A percentile compares a stretch with the other conserved stretches of the same genome.
These are phyloP conservation scores for Plumapathes pennacea DNA, from an alignment of 92 coral and sea anemone genomes.

Conservation along the genomic window DNA sequence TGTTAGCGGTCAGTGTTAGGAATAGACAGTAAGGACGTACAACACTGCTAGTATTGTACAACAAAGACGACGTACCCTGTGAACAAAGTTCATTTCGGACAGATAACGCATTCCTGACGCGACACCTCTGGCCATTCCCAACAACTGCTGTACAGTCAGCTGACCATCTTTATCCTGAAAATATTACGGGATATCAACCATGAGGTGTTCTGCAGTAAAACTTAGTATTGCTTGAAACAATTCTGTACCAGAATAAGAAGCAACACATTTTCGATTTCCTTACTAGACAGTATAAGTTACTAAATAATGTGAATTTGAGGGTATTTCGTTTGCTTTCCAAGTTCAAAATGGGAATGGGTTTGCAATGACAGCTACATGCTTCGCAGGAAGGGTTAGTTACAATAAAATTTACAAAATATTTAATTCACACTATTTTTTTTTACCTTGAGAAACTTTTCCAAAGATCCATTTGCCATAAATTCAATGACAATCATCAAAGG, in stretches of 20 bases:
- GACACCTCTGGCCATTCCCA: constrained; percentile 89
- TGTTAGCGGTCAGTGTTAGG: background rate
- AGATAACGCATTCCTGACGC: constrained; percentile 88
- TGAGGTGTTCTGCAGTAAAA: background rate
- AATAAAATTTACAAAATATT: no score
- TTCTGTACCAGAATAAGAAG: background rate
- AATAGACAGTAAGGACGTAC: background rate
- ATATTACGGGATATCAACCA: background rate
- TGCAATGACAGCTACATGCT: no score
- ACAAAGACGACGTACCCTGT: constrained; percentile 74
- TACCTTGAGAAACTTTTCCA: constrained; percentile 83
- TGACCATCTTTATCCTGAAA: constrained; percentile 62
- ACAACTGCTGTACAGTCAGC: constrained; percentile 62
- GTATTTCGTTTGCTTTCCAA: background rate
- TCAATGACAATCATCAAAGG: constrained; percentile 72
- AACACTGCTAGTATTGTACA: background rate
- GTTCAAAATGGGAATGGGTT: no score
- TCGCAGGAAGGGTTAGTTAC: no score
- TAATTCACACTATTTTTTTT: background rate
- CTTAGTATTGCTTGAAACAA: no score
- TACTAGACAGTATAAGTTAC: no score
- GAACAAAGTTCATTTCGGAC: constrained; percentile 84
- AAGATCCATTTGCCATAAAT: constrained; percentile 90
- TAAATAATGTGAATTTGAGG: background rate
- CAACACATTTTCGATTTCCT: no score